These are phyloP conservation scores for Balaeniceps rex DNA, from an alignment of 2,113 vertebrate species.

Conservation along the genomic window DNA sequence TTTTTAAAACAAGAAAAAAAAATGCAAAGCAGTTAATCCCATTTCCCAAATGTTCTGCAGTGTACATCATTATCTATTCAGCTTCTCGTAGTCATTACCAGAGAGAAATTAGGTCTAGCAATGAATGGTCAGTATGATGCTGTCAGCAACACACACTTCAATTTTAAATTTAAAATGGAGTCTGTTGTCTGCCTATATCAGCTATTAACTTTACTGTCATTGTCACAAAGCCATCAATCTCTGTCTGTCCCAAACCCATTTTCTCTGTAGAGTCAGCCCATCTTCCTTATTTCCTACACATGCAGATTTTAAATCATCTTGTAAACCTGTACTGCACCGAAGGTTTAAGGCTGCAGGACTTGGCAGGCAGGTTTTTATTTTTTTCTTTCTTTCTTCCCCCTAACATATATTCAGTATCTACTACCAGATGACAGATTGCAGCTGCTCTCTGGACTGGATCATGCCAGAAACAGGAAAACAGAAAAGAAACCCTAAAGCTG, in stretches of 20 bases:
- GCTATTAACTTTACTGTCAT: constrained; percentile 65
- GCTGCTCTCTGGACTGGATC: background rate
- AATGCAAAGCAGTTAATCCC: constrained; percentile 20
- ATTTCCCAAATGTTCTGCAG: constrained; percentile 42
- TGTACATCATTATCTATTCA: constrained; percentile 43
- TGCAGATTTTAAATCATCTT: constrained; percentile 58
- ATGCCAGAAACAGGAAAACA: background rate
- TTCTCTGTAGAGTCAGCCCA: constrained; percentile 18
- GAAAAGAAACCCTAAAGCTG: background rate
- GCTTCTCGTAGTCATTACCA: constrained; percentile 40
- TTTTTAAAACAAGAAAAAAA: background rate
- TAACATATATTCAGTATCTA: background rate
- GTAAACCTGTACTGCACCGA: constrained; percentile 33
- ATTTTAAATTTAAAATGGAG: constrained; percentile 63
- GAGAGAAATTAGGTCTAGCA: constrained; percentile 55
- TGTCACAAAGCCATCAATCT: constrained; percentile 63
- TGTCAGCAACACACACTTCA: constrained; percentile 32
- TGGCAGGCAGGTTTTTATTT: background rate
- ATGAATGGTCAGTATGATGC: constrained; percentile 46
- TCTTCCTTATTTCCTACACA: constrained; percentile 37
- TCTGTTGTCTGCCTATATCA: constrained; percentile 34
- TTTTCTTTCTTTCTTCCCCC: background rate
- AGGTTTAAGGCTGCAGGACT: constrained; percentile 15
- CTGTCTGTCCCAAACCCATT: constrained; percentile 21
- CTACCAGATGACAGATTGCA: background rate